A percentile compares a stretch with the other conserved stretches of the same genome.
Conservation (phyloP, 1,140 invertebrate species). For the Drosophila insularis region DNA sequence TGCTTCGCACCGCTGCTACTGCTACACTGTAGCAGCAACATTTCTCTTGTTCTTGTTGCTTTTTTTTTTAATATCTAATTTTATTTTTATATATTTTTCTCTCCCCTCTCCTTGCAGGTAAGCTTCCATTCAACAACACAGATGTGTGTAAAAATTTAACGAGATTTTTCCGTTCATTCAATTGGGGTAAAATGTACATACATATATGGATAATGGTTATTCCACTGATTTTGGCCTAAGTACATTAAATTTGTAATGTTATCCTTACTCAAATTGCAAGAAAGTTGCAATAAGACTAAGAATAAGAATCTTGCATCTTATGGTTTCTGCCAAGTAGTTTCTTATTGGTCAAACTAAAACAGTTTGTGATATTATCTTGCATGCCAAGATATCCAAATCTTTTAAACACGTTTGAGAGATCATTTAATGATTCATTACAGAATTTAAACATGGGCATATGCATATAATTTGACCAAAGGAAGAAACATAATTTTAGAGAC, state of each 20-base stretch:
- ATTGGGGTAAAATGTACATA: neutral
- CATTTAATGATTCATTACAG: no score
- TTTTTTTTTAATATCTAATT: conserved; percentile 72
- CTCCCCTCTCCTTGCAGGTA: conserved; percentile 62
- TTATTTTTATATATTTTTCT: conserved; percentile 42
- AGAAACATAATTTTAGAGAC: no score
- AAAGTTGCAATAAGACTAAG: no score
- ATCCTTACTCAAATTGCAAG: no score
- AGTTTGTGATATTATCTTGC: no score
- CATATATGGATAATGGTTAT: neutral
- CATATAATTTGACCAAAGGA: no score
- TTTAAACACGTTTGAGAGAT: no score
- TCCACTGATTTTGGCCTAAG: neutral
- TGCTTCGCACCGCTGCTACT: conserved; percentile 21
- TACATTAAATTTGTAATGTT: neutral
- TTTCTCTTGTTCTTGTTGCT: conserved; percentile 7
- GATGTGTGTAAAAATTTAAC: conserved; percentile 8
- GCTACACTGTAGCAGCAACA: conserved; percentile 2
- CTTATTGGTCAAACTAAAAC: no score
- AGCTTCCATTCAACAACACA: conserved; percentile 45
- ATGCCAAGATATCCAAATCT: no score
- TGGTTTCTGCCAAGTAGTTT: no score
- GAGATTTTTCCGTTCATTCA: neutral
- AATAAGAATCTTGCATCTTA: no score
- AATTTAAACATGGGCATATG: no score